These are phyloP conservation scores for Mamestra brassicae DNA, from an alignment of 2,888 invertebrate genomes.

Conservation along the genomic window DNA sequence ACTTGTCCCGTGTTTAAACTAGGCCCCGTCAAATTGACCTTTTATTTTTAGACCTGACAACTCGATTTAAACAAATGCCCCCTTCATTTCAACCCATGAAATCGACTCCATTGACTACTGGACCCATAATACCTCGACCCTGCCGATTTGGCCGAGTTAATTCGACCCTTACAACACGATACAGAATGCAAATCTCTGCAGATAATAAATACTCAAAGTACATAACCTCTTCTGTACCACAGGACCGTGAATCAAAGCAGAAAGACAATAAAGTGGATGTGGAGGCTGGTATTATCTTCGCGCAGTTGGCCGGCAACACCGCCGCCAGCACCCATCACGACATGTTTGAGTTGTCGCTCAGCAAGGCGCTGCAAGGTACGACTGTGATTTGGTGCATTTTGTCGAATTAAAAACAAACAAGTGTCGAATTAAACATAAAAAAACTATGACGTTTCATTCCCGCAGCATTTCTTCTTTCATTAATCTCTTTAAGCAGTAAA, in stretches of 20 bases:
- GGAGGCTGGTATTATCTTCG: conserved; percentile 85
- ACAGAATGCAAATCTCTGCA: not conserved
- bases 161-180: no score
- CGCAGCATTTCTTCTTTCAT: no score
- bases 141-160: no score
- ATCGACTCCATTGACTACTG: no score
- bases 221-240: not conserved
- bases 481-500: no score
- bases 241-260: conserved; percentile 71
- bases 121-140: no score
- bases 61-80: not conserved
- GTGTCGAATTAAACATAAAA: no score
- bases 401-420: no score
- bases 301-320: conserved; percentile 78
- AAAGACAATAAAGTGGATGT: conserved; percentile 75
- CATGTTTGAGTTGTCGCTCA: conserved; percentile 98
- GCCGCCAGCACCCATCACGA: conserved; percentile 89
- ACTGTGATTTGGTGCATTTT: no score
- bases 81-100: no score
- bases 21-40: not conserved
- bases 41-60: not conserved
- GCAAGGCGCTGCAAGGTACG: conserved; percentile 95
- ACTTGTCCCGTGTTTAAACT: no score
- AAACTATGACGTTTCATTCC: no score
- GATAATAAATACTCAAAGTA: not conserved